Conservation (phyloP, 2,113 vertebrate species). For the Gnathonemus longibarbis region DNA sequence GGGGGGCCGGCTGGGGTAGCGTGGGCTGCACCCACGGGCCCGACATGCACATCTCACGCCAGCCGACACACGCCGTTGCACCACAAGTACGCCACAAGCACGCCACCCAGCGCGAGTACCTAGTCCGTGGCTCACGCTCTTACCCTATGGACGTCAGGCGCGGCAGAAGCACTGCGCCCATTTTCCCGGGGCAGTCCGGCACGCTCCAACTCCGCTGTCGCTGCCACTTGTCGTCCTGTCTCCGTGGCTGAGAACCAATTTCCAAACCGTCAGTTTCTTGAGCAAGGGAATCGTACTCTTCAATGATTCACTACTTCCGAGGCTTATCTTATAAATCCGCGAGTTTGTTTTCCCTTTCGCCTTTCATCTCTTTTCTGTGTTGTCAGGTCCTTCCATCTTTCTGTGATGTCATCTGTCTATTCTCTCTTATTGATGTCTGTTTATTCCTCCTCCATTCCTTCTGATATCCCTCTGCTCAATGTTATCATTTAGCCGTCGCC, state of each 20-base stretch:
- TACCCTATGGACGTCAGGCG: background rate
- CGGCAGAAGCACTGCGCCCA: background rate
- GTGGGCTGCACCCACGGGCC: no score
- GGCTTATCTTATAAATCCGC: background rate
- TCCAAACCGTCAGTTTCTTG: background rate
- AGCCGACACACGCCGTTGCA: background rate
- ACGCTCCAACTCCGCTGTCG: background rate
- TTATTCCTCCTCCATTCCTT: background rate
- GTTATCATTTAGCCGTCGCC: background rate
- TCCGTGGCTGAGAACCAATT: background rate
- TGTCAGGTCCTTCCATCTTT: background rate
- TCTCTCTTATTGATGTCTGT: constrained; percentile 13
- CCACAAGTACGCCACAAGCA: background rate
- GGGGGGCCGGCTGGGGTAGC: background rate
- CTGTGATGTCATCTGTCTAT: background rate
- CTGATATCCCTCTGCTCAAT: background rate
- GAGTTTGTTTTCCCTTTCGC: background rate
- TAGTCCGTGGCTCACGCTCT: background rate
- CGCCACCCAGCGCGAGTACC: background rate
- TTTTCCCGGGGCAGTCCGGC: background rate
- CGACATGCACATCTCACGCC: background rate
- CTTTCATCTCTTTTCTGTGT: constrained; percentile 4
- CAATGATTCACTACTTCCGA: background rate
- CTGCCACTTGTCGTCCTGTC: background rate
- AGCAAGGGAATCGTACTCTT: background rate